These are phyloP conservation scores for Acanthochromis polyacanthus DNA, from an alignment of 2,113 vertebrate species.

Conservation along the genomic window DNA sequence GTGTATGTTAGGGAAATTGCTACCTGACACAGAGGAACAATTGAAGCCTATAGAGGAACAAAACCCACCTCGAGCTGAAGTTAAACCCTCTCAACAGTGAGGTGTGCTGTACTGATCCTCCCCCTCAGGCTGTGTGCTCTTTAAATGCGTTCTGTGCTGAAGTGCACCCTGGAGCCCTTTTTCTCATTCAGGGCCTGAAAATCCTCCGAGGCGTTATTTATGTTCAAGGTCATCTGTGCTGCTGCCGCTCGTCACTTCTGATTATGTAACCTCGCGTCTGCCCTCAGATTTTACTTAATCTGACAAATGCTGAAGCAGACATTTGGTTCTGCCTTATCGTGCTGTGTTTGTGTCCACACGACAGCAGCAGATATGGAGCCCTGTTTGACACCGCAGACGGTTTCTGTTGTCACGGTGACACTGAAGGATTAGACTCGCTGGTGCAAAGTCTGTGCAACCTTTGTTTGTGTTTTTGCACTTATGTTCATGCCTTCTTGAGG, in stretches of 20 bases:
- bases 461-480: background rate
- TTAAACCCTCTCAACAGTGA: background rate
- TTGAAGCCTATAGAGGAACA: too few species aligned
- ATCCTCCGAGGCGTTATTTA: constrained; percentile 24
- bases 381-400: background rate
- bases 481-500: background rate
- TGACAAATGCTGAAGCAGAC: constrained; percentile 6
- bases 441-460: background rate
- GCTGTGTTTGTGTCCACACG: constrained; percentile 3
- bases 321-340: background rate
- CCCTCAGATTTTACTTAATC: constrained; percentile 28
- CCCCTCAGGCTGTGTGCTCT: background rate
- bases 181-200: constrained; percentile 8
- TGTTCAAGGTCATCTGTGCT: constrained; percentile 28
- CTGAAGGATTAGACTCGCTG: background rate
- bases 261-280: constrained; percentile 24
- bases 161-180: constrained; percentile 7
- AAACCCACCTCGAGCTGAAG: background rate
- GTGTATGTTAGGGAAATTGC: too few species aligned
- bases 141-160: background rate
- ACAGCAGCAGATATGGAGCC: background rate
- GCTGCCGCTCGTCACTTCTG: constrained; percentile 5
- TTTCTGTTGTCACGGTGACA: constrained; percentile 18
- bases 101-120: background rate
- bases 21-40: too few species aligned